Evolutionary conservation across 1,140 invertebrate genomes (phyloP).

Genomic region (Eupristina koningsbergeri): DNA sequence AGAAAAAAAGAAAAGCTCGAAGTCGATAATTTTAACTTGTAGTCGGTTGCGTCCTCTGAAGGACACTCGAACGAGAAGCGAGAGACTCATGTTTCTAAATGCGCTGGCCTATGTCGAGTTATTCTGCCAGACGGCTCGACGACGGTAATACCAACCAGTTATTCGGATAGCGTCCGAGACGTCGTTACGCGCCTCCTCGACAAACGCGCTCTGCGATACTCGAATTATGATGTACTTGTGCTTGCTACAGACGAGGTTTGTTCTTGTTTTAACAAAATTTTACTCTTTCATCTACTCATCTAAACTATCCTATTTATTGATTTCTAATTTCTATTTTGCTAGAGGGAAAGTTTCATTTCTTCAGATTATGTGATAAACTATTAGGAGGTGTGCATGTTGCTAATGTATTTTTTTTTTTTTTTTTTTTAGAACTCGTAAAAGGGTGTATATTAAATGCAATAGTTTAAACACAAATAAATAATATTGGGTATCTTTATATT

Average conservation of each 20-base stretch:
- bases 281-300: constrained; percentile 22
- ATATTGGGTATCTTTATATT: not conserved
- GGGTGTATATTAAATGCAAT: not conserved
- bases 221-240: constrained; percentile 83
- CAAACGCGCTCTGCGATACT: constrained; percentile 84
- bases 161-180: constrained; percentile 82
- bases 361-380: not conserved
- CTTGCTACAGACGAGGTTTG: constrained; percentile 72
- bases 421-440: not conserved
- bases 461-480: not conserved
- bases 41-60: constrained; percentile 72
- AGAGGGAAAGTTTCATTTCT: not conserved
- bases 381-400: constrained; percentile 1
- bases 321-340: not conserved
- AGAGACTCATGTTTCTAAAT: constrained; percentile 68
- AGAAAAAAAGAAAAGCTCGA: constrained; percentile 18
- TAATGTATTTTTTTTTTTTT: not conserved
- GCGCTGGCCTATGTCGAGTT: constrained; percentile 84
- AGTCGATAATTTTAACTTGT: constrained; percentile 64
- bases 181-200: constrained; percentile 88
- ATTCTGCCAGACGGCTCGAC: constrained; percentile 92
- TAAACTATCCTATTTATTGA: constrained; percentile 23
- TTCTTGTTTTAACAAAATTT: constrained; percentile 53
- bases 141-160: constrained; percentile 87
- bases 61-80: constrained; percentile 71